Evolutionary conservation across 2,797 vertebrate genomes (phyloP).

Genomic region (Platalea minor): DNA sequence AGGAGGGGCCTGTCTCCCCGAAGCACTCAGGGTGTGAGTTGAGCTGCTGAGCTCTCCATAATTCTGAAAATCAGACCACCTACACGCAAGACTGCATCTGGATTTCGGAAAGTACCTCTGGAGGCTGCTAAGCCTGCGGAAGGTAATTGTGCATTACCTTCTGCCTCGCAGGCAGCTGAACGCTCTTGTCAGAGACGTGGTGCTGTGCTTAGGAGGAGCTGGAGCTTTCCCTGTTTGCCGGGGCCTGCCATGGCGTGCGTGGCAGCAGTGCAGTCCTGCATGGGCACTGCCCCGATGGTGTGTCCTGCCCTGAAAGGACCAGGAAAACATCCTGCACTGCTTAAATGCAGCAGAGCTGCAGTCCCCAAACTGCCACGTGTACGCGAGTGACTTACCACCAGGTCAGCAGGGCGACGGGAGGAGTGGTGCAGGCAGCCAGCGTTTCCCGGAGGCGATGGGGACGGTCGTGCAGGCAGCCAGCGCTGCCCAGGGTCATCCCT

Average conservation of each 20-base stretch:
- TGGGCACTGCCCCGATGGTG: accelerated
- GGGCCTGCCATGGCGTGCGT: accelerated
- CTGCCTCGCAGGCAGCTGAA: background rate
- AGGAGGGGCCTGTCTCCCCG: background rate
- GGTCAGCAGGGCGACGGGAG: background rate
- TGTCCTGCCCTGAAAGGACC: accelerated
- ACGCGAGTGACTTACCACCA: accelerated
- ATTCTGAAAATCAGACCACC: background rate
- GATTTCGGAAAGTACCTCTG: background rate
- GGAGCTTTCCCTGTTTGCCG: accelerated
- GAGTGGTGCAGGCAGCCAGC: background rate
- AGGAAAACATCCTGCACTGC: accelerated
- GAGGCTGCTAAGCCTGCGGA: background rate
- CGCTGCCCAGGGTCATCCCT: background rate
- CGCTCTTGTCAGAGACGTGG: accelerated
- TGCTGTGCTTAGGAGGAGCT: background rate
- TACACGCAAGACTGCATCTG: background rate
- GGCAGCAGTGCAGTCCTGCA: background rate
- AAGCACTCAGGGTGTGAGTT: background rate
- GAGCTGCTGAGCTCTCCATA: background rate
- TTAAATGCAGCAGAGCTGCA: background rate
- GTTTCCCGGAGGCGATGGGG: background rate
- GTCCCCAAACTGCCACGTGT: background rate
- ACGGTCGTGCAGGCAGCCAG: background rate
- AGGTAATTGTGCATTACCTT: background rate